Percentiles rank a stretch among this genome's conserved stretches.
These are phyloP conservation scores for Sitta carolinensis DNA, from an alignment of 2,797 vertebrate species.

Conservation along the genomic window DNA sequence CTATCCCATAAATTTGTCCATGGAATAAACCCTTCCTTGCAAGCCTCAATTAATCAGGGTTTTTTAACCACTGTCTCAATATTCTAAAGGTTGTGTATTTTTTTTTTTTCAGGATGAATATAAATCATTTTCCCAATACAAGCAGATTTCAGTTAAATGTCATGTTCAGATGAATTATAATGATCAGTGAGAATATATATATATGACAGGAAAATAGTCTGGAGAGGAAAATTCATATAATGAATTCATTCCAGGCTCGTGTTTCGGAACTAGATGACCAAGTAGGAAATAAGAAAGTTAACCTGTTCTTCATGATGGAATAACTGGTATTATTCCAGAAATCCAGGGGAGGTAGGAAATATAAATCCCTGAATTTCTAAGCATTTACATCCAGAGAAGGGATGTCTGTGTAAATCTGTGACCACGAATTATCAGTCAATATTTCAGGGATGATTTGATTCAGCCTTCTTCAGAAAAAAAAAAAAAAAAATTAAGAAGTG, in stretches of 20 bases:
- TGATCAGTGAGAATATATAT: background rate
- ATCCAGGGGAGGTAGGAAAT: background rate
- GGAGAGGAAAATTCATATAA: slow-evolving; percentile 24
- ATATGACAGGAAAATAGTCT: background rate
- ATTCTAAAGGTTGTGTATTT: background rate
- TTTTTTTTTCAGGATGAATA: background rate
- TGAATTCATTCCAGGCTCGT: background rate
- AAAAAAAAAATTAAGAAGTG: background rate
- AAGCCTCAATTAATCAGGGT: background rate
- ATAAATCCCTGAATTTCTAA: background rate
- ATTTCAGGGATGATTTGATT: background rate
- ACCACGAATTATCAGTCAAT: background rate
- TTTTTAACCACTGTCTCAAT: slow-evolving; percentile 1
- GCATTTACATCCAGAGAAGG: background rate
- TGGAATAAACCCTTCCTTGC: background rate
- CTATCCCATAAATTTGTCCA: background rate
- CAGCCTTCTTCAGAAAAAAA: background rate
- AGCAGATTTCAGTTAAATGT: slow-evolving; percentile 46
- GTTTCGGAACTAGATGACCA: background rate
- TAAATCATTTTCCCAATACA: slow-evolving; percentile 5
- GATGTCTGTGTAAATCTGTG: background rate
- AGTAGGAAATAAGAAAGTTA: background rate
- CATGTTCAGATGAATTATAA: slow-evolving; percentile 43
- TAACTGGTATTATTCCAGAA: background rate
- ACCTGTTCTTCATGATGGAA: background rate